Percentiles rank a stretch among this genome's conserved stretches.
These are phyloP conservation scores for Lagopus muta DNA, from an alignment of 2,113 vertebrate genomes.

Conservation along the genomic window DNA sequence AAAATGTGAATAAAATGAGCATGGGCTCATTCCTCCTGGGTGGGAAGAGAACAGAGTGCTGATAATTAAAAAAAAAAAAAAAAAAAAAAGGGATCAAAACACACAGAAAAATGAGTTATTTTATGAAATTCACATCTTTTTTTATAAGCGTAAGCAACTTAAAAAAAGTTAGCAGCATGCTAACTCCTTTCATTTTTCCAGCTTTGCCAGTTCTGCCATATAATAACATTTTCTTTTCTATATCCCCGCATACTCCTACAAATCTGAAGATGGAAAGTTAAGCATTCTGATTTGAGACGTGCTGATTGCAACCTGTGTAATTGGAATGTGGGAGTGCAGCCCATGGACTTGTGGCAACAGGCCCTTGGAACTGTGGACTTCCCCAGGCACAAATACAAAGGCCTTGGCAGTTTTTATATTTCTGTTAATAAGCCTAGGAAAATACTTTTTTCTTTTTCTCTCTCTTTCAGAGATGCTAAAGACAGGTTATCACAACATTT, in stretches of 20 bases:
- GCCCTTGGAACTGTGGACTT: not conserved
- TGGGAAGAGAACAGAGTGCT: not conserved
- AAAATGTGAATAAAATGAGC: not conserved
- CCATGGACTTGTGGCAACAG: not conserved
- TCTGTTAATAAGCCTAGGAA: not conserved
- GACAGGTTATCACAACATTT: not conserved
- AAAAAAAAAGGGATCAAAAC: not conserved
- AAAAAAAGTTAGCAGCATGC: not conserved
- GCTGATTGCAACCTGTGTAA: not conserved
- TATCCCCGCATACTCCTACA: not conserved
- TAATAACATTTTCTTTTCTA: not conserved
- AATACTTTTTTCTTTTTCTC: not conserved
- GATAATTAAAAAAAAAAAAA: not conserved
- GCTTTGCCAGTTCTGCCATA: not conserved
- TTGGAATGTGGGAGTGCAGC: not conserved
- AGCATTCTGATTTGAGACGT: not conserved
- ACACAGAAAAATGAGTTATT: not conserved
- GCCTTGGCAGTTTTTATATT: not conserved
- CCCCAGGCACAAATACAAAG: not conserved
- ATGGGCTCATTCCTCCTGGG: not conserved
- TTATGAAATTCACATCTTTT: not conserved
- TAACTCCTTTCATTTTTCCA: not conserved
- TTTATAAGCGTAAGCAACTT: not conserved
- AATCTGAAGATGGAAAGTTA: not conserved
- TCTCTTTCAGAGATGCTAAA: not conserved